These are phyloP conservation scores for Pinctada fucata DNA, from an alignment of 2,888 invertebrate species.

Conservation along the genomic window DNA sequence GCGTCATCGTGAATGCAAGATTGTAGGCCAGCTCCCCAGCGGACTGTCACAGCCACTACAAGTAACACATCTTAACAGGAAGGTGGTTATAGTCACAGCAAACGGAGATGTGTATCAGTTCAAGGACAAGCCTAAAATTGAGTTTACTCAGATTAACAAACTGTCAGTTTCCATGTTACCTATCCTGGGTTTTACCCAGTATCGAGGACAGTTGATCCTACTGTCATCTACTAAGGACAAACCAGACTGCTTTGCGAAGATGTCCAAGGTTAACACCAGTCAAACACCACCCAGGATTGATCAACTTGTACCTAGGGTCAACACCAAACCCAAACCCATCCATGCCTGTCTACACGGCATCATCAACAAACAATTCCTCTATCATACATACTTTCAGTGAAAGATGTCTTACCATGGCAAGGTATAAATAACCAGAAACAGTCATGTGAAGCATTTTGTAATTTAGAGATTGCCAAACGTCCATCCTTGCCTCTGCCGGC, in stretches of 20 bases:
- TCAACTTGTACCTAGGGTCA: conserved; percentile 35
- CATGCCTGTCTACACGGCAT: conserved; percentile 48
- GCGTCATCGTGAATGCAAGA: conserved; percentile 39
- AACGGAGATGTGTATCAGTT: conserved; percentile 37
- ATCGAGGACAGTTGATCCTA: conserved; percentile 41
- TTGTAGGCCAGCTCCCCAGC: conserved; percentile 42
- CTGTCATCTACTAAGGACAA: conserved; percentile 31
- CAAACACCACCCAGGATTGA: conserved; percentile 32
- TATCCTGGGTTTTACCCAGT: conserved; percentile 46
- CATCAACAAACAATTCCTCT: conserved; percentile 52
- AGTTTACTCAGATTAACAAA: conserved; percentile 38
- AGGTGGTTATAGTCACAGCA: conserved; percentile 35
- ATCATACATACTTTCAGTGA: conserved; percentile 57
- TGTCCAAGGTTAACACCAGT: conserved; percentile 42
- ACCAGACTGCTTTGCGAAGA: conserved; percentile 28
- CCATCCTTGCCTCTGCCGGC: no score
- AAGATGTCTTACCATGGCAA: no score
- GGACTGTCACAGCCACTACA: conserved; percentile 33
- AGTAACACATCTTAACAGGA: conserved; percentile 37
- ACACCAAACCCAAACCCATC: conserved; percentile 45
- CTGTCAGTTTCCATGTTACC: conserved; percentile 32
- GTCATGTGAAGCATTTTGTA: no score
- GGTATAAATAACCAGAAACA: no score
- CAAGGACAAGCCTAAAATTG: conserved; percentile 19
- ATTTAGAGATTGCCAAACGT: no score